phyloP scores from a whole-genome alignment of 2,113 vertebrate species.

The Phrynosoma blainvillii region DNA sequence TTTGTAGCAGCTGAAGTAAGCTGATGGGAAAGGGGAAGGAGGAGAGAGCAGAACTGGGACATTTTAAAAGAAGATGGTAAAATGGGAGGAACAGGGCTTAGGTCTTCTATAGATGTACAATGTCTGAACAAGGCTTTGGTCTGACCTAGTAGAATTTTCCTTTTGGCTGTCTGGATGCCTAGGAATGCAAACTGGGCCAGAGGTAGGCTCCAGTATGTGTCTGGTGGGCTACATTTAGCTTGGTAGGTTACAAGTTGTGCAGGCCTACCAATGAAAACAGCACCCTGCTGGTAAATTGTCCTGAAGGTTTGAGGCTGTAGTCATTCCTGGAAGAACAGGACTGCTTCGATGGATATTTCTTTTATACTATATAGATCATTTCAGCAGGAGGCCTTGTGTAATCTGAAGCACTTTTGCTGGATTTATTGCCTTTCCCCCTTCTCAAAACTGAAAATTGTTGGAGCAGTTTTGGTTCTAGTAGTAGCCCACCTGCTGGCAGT shows the following conservation, averaged over 20 bases:
- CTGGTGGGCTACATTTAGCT: not conserved
- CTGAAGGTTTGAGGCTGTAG: slow-evolving; percentile 16
- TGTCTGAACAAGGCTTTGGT: too few relatives aligned
- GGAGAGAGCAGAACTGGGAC: too few relatives aligned
- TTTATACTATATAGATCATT: slow-evolving; percentile 46
- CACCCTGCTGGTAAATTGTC: slow-evolving; percentile 21
- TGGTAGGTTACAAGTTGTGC: not conserved
- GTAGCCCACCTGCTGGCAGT: slow-evolving; percentile 65
- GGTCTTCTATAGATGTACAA: too few relatives aligned
- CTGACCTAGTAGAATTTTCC: not conserved
- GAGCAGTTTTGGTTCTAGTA: slow-evolving; percentile 53
- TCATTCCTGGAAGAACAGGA: slow-evolving; percentile 32
- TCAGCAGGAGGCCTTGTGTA: slow-evolving; percentile 53
- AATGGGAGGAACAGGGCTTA: too few relatives aligned
- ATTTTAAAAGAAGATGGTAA: too few relatives aligned
- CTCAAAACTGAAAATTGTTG: slow-evolving; percentile 53
- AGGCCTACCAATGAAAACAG: not conserved
- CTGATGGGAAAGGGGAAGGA: too few relatives aligned
- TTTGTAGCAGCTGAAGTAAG: too few relatives aligned
- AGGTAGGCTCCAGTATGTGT: not conserved
- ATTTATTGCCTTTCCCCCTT: slow-evolving; percentile 52
- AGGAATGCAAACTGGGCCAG: not conserved
- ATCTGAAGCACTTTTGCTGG: slow-evolving; percentile 48
- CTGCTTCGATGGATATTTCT: slow-evolving; percentile 33
- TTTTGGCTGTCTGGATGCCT: not conserved